Percentiles rank a stretch among this genome's conserved stretches.
These are phyloP conservation scores for Myotis brandtii DNA, from an alignment of 2,113 vertebrate species.

Conservation along the genomic window DNA sequence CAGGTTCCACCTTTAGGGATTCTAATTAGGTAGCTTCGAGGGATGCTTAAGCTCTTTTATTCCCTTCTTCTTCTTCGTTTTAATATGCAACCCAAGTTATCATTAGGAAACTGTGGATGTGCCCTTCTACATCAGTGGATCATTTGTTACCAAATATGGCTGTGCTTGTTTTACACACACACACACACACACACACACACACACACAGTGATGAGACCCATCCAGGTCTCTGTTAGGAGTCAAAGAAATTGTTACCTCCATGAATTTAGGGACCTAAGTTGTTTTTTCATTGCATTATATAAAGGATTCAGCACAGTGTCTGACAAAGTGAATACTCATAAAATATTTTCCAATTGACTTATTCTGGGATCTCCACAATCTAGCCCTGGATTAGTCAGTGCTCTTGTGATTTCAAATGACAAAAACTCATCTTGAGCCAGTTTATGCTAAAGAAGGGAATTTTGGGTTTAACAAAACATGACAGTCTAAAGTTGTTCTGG, in stretches of 20 bases:
- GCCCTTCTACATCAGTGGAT: background rate
- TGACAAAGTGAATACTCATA: background rate
- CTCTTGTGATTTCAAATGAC: conserved; percentile 9
- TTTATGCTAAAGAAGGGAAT: background rate
- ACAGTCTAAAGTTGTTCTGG: background rate
- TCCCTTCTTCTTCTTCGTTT: background rate
- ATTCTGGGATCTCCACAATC: background rate
- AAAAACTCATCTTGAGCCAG: background rate
- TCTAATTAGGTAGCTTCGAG: background rate
- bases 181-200: background rate
- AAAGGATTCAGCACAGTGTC: background rate
- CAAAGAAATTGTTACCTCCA: background rate
- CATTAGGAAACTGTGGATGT: background rate
- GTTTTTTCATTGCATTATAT: background rate
- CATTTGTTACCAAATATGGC: background rate
- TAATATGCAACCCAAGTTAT: background rate
- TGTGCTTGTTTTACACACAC: background rate
- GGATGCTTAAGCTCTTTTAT: background rate
- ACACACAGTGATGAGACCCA: background rate
- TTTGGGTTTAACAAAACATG: background rate
- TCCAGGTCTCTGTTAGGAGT: background rate
- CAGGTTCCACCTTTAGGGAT: background rate
- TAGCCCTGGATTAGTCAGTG: background rate
- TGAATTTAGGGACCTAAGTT: background rate
- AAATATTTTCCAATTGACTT: background rate